Percentiles rank a stretch among this genome's conserved stretches.
Conservation (phyloP, 2,113 vertebrate species). For the Aythya baeri region DNA sequence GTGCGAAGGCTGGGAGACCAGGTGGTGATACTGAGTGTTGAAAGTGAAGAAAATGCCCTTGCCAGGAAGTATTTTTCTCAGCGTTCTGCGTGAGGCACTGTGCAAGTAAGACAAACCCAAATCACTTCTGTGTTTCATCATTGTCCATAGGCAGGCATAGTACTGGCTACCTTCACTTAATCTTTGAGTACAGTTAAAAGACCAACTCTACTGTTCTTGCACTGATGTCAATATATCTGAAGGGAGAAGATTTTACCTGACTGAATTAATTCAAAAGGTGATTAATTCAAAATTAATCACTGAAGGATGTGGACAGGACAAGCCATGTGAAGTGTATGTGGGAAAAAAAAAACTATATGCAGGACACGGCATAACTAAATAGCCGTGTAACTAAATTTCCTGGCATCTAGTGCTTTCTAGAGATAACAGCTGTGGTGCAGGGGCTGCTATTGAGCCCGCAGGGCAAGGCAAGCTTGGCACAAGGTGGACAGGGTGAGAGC, state of each 20-base stretch:
- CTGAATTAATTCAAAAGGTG: background rate
- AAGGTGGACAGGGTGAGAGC: background rate
- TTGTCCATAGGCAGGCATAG: background rate
- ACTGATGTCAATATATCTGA: background rate
- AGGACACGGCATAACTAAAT: background rate
- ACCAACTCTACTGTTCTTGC: background rate
- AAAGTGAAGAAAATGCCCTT: background rate
- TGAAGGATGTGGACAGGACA: background rate
- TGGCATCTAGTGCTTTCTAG: background rate
- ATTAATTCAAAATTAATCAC: background rate
- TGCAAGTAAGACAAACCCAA: background rate
- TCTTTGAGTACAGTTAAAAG: background rate
- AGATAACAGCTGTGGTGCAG: background rate
- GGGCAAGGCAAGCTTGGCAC: background rate
- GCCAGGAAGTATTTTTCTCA: background rate
- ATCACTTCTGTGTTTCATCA: background rate
- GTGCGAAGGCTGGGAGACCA: background rate
- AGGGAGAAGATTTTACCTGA: background rate
- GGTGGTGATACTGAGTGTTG: background rate
- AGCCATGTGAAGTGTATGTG: background rate
- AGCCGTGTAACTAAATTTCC: background rate
- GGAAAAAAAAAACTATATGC: rapidly evolving
- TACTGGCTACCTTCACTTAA: background rate
- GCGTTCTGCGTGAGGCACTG: background rate
- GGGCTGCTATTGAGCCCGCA: background rate